These are phyloP conservation scores for Oligia latruncula DNA, from an alignment of 2,888 invertebrate species.

Conservation along the genomic window DNA sequence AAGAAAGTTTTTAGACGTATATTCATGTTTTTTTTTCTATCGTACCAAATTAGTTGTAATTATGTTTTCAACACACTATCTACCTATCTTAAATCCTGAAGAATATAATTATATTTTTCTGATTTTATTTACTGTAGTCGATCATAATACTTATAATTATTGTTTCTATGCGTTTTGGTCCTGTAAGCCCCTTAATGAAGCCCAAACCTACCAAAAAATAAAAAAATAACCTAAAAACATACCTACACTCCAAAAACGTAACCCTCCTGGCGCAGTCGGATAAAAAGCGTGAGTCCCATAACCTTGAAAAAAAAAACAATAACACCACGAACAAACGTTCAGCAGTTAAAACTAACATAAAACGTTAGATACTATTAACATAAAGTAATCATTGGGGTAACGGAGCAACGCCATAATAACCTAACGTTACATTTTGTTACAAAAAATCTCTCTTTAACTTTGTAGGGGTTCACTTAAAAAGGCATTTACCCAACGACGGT, in stretches of 20 bases:
- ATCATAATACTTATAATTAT: too few species aligned
- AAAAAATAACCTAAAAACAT: constrained; percentile 3
- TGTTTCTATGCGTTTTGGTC: too few species aligned
- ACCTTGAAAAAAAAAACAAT: constrained; percentile 36
- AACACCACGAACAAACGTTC: constrained; percentile 34
- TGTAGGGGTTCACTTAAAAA: constrained; percentile 86
- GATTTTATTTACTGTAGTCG: too few species aligned
- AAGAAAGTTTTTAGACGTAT: too few species aligned
- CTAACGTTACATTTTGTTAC: constrained; percentile 73
- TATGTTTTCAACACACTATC: too few species aligned
- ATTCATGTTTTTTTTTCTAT: too few species aligned
- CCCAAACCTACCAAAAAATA: neutral
- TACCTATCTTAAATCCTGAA: too few species aligned
- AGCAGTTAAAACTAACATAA: constrained; percentile 57
- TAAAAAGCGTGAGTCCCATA: constrained; percentile 25
- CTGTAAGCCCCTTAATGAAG: neutral
- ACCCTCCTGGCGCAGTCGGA: too few species aligned
- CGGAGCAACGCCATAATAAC: constrained; percentile 73
- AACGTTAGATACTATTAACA: constrained; percentile 62
- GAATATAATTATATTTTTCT: too few species aligned
- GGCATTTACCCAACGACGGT: constrained; percentile 81
- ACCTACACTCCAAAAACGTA: too few species aligned
- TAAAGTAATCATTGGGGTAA: constrained; percentile 75
- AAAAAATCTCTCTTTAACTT: constrained; percentile 74
- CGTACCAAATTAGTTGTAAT: too few species aligned